Percentiles rank a stretch among this genome's conserved stretches.
Evolutionary conservation across 2,113 vertebrate genomes (phyloP).

Genomic region (Microtus ochrogaster): DNA sequence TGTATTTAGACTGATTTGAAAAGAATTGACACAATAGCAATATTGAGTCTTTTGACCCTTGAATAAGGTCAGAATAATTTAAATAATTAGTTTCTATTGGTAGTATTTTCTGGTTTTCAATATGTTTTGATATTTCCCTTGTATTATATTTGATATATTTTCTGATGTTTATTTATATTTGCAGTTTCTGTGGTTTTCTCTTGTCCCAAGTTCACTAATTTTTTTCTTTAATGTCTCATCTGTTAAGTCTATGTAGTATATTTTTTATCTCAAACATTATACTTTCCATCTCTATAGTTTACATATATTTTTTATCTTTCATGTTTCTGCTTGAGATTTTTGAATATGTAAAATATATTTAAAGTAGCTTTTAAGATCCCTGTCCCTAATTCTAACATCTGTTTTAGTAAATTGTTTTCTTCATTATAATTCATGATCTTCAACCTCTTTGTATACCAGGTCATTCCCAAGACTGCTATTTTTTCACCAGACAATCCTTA

Average conservation of each 20-base stretch:
- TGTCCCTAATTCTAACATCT: not conserved
- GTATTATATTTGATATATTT: not conserved
- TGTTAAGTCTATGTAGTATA: not conserved
- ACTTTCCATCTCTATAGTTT: constrained; percentile 15
- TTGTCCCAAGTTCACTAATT: not conserved
- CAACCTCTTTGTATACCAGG: not conserved
- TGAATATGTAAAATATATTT: constrained; percentile 33
- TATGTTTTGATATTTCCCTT: not conserved
- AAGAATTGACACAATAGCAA: not conserved
- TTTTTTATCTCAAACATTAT: not conserved
- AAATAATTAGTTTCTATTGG: constrained; percentile 5
- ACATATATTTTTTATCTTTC: not conserved
- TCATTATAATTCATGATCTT: constrained; percentile 23
- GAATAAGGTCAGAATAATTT: not conserved
- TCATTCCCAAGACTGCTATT: not conserved
- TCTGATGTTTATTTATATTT: not conserved
- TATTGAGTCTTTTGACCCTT: not conserved
- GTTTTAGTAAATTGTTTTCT: constrained; percentile 6
- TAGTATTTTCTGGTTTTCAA: not conserved
- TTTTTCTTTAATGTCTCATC: not conserved
- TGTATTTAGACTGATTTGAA: constrained; percentile 1
- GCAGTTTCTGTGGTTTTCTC: not conserved
- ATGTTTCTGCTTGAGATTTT: constrained; percentile 12
- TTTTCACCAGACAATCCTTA: not conserved
- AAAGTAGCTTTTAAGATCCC: not conserved